Base-by-base conservation (phyloP, 2,888 invertebrate species). In the Axea sp. region DNA sequence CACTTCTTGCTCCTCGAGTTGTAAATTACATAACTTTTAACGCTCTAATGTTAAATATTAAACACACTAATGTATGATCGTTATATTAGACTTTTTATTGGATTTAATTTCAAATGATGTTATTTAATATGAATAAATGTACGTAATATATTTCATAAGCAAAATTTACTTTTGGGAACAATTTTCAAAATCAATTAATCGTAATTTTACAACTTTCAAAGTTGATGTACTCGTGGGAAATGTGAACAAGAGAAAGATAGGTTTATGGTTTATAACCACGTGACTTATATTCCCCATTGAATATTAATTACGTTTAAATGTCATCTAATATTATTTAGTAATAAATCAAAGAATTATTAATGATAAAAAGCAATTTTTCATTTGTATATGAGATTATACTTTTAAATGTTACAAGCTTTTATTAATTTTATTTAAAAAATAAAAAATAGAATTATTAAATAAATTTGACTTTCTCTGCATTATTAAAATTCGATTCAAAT, bases 251-350 rank as follows among this genome's bases (percentile, higher is more conserved):
- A 51, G 51, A 51, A 59, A 59, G 68, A 68, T 43, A 57, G 55
- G 67, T 33, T 47, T 67, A 47, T 26, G 57, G 49, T 67, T 57
- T 67, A 57, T 41, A 41, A 19, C 35, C 9, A 35, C 37, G 24
- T 55, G 33, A 55, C 55, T 55, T 55, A 30, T 62, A 39, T 60
- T 7, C 60, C 47, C 45, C n/a, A 0, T 7, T 19, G 53, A 60
- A 55, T 33, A 47, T 55, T 62, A 62, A 71, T 60, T 55, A 60
- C 45, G 15, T 39, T 9, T 45, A 43, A 62, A 62, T 45, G 62
- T 71, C 60, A 69, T 37, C 33, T 31, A 22, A 60, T 19, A 67
- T 39, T 49, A 33, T 26, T 41, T 57, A 5, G 39, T 39, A 39
- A 57, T 57, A 67, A 37, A 5, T 64, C 9, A 1, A 5, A 14